Conservation (phyloP, 2,797 vertebrate species). For the Xiphophorus birchmanni region DNA sequence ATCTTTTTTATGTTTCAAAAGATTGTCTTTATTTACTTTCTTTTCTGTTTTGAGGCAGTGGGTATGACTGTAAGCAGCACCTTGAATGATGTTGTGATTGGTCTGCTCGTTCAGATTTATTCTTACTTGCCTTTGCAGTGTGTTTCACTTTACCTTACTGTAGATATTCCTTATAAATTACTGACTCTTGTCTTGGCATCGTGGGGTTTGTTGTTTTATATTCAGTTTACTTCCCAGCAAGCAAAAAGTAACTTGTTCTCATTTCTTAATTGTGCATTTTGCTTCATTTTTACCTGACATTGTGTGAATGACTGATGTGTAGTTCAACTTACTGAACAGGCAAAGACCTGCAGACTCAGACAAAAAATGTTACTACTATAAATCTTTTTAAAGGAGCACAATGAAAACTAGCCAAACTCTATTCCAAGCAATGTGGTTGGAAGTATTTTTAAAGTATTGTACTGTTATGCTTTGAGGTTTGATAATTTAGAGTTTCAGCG, state of each 20-base stretch:
- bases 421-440: background rate
- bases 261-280: background rate
- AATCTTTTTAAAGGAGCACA: background rate
- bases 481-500: background rate
- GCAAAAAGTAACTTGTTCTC: background rate
- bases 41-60: background rate
- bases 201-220: background rate
- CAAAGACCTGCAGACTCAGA: background rate
- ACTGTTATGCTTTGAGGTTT: slow-evolving; percentile 2
- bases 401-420: background rate
- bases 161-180: background rate
- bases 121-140: background rate
- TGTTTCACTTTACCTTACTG: background rate
- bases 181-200: background rate
- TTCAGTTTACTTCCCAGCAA: background rate
- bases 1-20: background rate
- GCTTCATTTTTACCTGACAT: background rate
- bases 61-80: background rate
- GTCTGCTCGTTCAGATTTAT: background rate
- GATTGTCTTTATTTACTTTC: background rate
- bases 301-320: background rate
- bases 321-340: background rate
- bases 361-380: background rate
- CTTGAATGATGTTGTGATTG: background rate
- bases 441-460: background rate